These are phyloP conservation scores for Heterohyrax brucei DNA, from an alignment of 2,797 vertebrate species.

Conservation along the genomic window DNA sequence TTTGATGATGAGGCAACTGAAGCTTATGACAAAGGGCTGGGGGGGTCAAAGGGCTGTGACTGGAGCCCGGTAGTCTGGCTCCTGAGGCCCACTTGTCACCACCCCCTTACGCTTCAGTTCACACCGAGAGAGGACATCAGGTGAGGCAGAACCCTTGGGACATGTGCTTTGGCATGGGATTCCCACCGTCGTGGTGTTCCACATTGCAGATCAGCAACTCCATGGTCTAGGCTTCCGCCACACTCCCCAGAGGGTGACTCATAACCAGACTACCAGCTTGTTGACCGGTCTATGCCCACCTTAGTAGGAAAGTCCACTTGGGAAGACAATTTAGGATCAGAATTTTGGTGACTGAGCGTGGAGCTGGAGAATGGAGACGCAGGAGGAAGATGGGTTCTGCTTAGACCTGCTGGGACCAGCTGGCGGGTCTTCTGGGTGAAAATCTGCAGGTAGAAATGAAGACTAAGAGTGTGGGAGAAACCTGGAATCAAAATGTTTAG, in stretches of 20 bases:
- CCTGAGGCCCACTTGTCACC: background rate
- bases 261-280: background rate
- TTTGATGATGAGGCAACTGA: background rate
- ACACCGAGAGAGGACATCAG: background rate
- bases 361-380: background rate
- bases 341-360: background rate
- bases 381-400: background rate
- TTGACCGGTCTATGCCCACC: background rate
- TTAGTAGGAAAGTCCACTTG: background rate
- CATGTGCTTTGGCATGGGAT: background rate
- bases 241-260: background rate
- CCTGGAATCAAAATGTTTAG: background rate
- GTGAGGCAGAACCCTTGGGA: background rate
- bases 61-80: background rate
- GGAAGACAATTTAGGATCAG: conserved; percentile 2
- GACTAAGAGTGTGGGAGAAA: background rate
- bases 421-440: background rate
- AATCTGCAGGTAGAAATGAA: background rate
- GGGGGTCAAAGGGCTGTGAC: background rate
- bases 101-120: background rate
- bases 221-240: accelerated
- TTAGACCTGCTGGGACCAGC: background rate
- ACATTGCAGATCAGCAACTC: background rate
- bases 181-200: too few species aligned
- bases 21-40: background rate